Conservation (phyloP, 2,888 invertebrate genomes). For the Andrena bucephala region DNA sequence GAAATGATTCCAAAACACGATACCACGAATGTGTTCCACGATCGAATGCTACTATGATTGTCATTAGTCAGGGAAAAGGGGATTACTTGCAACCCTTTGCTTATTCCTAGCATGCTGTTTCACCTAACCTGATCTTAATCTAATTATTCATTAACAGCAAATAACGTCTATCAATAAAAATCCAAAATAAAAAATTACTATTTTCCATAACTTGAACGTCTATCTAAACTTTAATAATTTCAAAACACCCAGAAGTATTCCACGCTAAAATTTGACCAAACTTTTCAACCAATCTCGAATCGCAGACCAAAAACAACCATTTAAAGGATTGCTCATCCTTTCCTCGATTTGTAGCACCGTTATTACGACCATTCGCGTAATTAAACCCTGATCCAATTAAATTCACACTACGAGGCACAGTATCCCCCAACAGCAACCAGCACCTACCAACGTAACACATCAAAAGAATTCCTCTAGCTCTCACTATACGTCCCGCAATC, state of each 20-base stretch:
- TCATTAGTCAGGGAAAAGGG: background rate
- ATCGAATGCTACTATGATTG: background rate
- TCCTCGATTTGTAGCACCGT: background rate
- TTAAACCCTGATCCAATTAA: background rate
- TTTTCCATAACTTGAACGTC: no score
- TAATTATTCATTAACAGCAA: no score
- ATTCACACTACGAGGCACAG: background rate
- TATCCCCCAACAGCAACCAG: background rate
- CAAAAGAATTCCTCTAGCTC: background rate
- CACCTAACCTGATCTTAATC: no score
- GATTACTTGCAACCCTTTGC: background rate
- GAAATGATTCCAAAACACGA: slow-evolving; percentile 10
- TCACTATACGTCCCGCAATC: background rate
- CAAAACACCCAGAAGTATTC: no score
- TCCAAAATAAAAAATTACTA: no score
- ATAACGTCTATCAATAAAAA: no score
- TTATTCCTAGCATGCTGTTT: background rate
- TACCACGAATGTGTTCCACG: background rate
- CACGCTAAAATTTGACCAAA: no score
- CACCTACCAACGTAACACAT: background rate
- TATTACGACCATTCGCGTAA: background rate
- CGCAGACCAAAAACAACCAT: background rate
- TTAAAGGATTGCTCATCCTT: background rate
- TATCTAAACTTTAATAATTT: no score
- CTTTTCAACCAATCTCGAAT: no score